These are phyloP conservation scores for Coregonus suidteri DNA, from an alignment of 2,797 vertebrate genomes.

Conservation along the genomic window DNA sequence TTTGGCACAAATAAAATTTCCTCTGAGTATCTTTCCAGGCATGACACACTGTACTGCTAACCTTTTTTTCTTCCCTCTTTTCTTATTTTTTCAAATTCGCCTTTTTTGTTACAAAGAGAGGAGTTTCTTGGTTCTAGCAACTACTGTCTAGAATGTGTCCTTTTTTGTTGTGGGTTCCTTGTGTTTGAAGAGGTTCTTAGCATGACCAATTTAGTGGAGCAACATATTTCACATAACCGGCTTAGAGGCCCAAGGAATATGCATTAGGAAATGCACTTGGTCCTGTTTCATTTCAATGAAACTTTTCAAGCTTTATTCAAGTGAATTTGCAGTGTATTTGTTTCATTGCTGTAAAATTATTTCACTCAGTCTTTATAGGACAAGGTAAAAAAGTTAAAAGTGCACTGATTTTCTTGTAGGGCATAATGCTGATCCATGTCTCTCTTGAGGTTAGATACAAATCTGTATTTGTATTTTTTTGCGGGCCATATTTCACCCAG, in stretches of 20 bases:
- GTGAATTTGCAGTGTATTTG: neutral
- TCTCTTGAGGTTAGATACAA: conserved; percentile 10
- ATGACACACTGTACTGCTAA: conserved; percentile 70
- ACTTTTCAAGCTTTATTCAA: neutral
- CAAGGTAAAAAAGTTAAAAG: neutral
- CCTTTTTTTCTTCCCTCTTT: conserved; percentile 58
- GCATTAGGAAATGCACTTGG: neutral
- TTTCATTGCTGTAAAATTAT: neutral
- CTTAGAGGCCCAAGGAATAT: conserved; percentile 6
- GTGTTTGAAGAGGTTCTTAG: conserved; percentile 62
- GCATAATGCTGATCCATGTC: neutral
- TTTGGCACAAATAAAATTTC: conserved; percentile 74
- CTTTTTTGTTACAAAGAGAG: conserved; percentile 59
- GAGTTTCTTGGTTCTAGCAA: conserved; percentile 62
- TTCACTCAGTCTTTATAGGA: neutral
- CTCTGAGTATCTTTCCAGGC: conserved; percentile 74
- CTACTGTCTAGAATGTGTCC: conserved; percentile 33
- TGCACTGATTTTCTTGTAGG: neutral
- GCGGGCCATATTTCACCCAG: conserved; percentile 16
- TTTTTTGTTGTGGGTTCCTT: conserved; percentile 15
- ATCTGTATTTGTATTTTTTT: conserved; percentile 34
- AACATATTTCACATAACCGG: conserved; percentile 55
- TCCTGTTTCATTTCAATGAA: conserved; percentile 20
- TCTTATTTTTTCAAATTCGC: conserved; percentile 52
- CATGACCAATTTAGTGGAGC: conserved; percentile 14